Percentiles rank a stretch among this genome's conserved stretches.
These are phyloP conservation scores for Nettapus auritus DNA, from an alignment of 2,113 vertebrate genomes.

Conservation along the genomic window DNA sequence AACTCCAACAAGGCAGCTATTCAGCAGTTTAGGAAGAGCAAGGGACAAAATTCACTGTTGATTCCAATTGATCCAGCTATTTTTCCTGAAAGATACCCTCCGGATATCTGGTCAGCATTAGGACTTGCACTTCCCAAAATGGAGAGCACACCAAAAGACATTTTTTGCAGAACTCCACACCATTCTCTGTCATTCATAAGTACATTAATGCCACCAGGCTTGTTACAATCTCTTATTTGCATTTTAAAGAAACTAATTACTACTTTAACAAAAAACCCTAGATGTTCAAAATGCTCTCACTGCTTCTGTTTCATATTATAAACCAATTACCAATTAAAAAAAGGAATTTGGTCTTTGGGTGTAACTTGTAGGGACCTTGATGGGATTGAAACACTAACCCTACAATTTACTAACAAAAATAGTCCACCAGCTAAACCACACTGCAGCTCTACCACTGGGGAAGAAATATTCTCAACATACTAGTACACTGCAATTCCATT, in stretches of 20 bases:
- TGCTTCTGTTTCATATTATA: conserved; percentile 8
- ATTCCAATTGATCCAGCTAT: background rate
- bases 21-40: background rate
- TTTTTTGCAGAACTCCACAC: background rate
- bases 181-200: background rate
- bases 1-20: background rate
- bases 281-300: background rate
- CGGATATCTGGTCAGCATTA: background rate
- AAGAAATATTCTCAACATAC: background rate
- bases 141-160: background rate
- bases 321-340: background rate
- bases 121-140: background rate
- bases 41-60: background rate
- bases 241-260: background rate
- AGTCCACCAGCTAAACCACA: conserved; percentile 23
- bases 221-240: background rate
- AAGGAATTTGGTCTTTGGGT: conserved; percentile 4
- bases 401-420: conserved; percentile 70
- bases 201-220: background rate
- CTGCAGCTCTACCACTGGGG: background rate
- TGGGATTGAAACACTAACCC: conserved; percentile 26
- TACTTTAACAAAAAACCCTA: background rate
- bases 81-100: background rate
- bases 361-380: background rate
- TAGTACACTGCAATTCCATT: background rate